Evolutionary conservation across 2,888 invertebrate genomes (phyloP).

Genomic region (Acanthosoma haemorrhoidale): DNA sequence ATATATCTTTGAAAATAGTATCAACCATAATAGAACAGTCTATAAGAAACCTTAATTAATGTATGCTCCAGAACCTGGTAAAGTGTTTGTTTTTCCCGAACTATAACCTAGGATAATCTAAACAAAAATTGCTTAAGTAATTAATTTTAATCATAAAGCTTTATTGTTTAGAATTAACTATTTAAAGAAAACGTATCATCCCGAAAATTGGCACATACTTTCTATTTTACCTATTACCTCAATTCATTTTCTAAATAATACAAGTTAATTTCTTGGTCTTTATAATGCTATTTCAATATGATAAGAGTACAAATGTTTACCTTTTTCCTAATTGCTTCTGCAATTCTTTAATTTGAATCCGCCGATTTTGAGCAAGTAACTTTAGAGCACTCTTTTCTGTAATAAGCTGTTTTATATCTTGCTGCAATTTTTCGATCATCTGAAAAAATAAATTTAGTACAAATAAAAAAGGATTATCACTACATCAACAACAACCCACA

Average conservation of each 20-base stretch:
- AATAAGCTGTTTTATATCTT: background rate
- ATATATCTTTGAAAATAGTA: no score
- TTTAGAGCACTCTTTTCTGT: conserved; percentile 6
- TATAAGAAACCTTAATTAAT: background rate
- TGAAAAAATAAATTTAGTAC: no score
- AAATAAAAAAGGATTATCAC: no score
- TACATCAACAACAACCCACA: no score
- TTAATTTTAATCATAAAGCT: no score
- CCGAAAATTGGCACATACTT: background rate
- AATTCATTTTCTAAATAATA: no score
- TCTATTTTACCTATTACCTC: background rate
- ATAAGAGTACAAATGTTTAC: background rate
- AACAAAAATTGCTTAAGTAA: no score
- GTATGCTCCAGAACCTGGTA: no score
- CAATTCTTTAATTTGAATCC: background rate
- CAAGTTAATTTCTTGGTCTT: background rate
- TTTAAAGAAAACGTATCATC: no score
- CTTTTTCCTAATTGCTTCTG: background rate
- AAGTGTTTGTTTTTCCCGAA: no score
- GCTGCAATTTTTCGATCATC: background rate
- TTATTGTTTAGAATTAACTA: no score
- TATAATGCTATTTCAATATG: background rate
- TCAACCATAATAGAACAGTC: background rate
- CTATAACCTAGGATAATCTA: no score
- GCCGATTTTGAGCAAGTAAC: conserved; percentile 1